These are phyloP conservation scores for Microctenopoma stevenorrisi DNA, from an alignment of 2,797 vertebrate species.

Conservation along the genomic window DNA sequence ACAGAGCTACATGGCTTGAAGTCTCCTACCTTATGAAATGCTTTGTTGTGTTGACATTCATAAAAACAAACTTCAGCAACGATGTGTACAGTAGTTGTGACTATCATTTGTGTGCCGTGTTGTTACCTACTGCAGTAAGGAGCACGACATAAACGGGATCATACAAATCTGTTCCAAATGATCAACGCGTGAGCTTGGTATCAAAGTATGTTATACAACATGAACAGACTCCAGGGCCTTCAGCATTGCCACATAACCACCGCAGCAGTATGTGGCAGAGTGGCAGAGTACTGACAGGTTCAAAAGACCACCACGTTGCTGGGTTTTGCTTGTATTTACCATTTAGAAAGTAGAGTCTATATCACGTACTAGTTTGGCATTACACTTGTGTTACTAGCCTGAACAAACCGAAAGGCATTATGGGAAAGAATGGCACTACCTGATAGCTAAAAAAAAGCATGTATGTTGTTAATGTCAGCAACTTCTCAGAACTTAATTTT, in stretches of 20 bases:
- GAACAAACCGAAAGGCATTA: not conserved
- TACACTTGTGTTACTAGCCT: not conserved
- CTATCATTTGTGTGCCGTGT: too few species aligned
- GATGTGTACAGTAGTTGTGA: too few species aligned
- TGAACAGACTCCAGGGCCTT: not conserved
- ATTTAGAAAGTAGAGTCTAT: not conserved
- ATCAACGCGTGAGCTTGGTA: not conserved
- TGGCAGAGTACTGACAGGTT: not conserved
- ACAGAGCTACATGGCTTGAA: constrained; percentile 14
- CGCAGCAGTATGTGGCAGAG: not conserved
- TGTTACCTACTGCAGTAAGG: not conserved
- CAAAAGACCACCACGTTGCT: not conserved
- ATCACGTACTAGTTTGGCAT: not conserved
- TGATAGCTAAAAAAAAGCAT: constrained; percentile 9
- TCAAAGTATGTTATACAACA: not conserved
- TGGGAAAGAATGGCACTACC: not conserved
- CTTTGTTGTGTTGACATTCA: constrained; percentile 27
- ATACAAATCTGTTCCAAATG: not conserved
- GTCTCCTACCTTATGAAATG: constrained; percentile 4
- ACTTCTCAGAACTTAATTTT: constrained; percentile 29
- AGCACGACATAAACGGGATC: not conserved
- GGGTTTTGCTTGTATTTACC: not conserved
- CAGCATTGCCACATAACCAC: not conserved
- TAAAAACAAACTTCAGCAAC: constrained; percentile 3
- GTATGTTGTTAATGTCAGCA: constrained; percentile 33